phyloP scores from a whole-genome alignment of 2,888 invertebrate species.

The Digitonthophagus gazella region DNA sequence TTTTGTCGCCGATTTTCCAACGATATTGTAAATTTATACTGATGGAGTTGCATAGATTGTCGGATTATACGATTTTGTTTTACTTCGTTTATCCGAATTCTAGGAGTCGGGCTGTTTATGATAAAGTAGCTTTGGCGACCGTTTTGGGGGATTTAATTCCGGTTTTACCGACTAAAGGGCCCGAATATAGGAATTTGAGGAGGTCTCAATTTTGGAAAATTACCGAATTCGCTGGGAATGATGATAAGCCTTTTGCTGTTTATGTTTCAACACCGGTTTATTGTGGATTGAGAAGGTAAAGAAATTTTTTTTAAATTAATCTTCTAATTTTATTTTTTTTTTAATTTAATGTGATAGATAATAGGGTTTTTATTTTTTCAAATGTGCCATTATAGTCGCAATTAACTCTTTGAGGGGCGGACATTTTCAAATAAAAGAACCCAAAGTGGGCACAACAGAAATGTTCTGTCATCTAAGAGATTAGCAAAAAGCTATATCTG shows the following conservation, averaged over 20 bases:
- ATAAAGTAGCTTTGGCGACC: conserved; percentile 36
- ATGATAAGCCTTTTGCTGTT: conserved; percentile 51
- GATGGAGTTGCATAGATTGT: conserved; percentile 61
- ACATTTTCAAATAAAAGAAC: no score
- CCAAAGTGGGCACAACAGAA: no score
- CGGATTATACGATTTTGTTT: conserved; percentile 56
- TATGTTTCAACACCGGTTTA: conserved; percentile 58
- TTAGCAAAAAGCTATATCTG: no score
- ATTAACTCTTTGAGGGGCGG: no score
- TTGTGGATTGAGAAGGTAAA: conserved; percentile 52
- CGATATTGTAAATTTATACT: conserved; percentile 58
- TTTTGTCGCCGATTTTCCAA: conserved; percentile 62
- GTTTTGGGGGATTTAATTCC: conserved; percentile 39
- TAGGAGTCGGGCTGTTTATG: not conserved
- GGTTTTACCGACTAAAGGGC: conserved; percentile 39
- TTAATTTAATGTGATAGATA: no score
- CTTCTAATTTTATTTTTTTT: no score
- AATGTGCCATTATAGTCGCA: no score
- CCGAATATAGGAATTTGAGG: conserved; percentile 27
- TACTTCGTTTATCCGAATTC: conserved; percentile 56
- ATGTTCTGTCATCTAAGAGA: no score
- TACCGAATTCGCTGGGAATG: conserved; percentile 28
- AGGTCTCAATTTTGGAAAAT: conserved; percentile 28
- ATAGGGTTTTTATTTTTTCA: no score
- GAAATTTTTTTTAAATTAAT: no score